phyloP scores from a whole-genome alignment of 2,888 invertebrate species.

The Xestoiulus laeticollis region DNA sequence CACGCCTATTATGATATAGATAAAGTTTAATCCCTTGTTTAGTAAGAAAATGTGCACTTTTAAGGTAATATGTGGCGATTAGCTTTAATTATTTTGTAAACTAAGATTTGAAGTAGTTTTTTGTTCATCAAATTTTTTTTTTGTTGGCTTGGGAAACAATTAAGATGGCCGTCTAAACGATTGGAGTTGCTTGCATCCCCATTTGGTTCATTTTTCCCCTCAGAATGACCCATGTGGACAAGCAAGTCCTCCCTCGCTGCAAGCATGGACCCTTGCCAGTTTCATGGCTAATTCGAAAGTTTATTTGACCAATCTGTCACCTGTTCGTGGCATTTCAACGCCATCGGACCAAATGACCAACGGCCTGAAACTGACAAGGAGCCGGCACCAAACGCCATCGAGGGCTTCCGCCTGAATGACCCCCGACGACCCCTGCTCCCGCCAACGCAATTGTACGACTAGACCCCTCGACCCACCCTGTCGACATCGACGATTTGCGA shows the following conservation, averaged over 20 bases:
- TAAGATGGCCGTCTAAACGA: too few relatives aligned
- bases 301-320: conserved; percentile 26
- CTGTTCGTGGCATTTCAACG: conserved; percentile 26
- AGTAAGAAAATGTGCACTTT: too few relatives aligned
- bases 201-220: too few relatives aligned
- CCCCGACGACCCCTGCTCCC: background rate
- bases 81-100: too few relatives aligned
- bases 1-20: too few relatives aligned
- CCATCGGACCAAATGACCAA: conserved; percentile 26
- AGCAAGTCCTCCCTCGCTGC: background rate
- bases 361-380: conserved; percentile 15
- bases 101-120: too few relatives aligned
- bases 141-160: background rate
- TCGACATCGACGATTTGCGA: background rate
- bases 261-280: background rate
- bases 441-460: background rate
- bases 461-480: conserved; percentile 17
- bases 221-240: background rate
- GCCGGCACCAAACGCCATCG: conserved; percentile 19
- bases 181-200: too few relatives aligned
- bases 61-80: too few relatives aligned
- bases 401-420: background rate
- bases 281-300: conserved; percentile 9
- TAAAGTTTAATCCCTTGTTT: too few relatives aligned
- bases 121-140: background rate